Evolutionary conservation across 35 echinoderm and acorn worm species (phyloP), one percentile per base, ranked within the genome.

Genomic region (Ophioderma brevispina): DNA sequence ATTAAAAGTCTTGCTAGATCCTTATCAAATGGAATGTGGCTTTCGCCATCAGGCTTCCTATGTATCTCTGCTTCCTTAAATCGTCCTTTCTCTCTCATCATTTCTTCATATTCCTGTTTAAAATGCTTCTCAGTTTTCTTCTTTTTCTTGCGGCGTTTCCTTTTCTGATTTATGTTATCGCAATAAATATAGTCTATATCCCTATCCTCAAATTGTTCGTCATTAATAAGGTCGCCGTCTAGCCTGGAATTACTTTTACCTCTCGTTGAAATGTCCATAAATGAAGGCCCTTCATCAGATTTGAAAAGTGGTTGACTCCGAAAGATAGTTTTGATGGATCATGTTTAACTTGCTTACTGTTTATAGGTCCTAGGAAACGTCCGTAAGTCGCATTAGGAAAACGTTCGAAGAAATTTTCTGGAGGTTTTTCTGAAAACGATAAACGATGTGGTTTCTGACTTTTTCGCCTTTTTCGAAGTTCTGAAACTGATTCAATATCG

Each of bases 121-220:
- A 70, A 70, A 15, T 15, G 10, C 28, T 70, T 25, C 4, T 70
- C 59, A 70, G n/a, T 15, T 1, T 25, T 25, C n/a, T 70, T 70
- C 2, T 70, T 25, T 70, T 70, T 70, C 59, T 70, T 70, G n/a
- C 59, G 10, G 23, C 59, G 59, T 70, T 70, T 70, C 59, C n/a
- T 70, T 70, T 70, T 70, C 15, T 30, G 10, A 2, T 70, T 70
- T 70, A 70, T 3, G 10, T 70, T 70, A 15, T 70, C 59, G 2
- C n/a, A 25, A 30, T 15, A 15, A 4, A 70, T 13, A 70, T 70
- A 8, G 28, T 70, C 59, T 70, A 8, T 25, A 6, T 87, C 85
- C 23, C 85, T 87, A 18, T 87, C 85, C 18, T 78, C 85, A 78
- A 87, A 87, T 21, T 76, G 76, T 55, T 87, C 64, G 18, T 86